These are phyloP conservation scores for Torymus tubicola DNA, from an alignment of 2,888 invertebrate genomes.

Conservation along the genomic window DNA sequence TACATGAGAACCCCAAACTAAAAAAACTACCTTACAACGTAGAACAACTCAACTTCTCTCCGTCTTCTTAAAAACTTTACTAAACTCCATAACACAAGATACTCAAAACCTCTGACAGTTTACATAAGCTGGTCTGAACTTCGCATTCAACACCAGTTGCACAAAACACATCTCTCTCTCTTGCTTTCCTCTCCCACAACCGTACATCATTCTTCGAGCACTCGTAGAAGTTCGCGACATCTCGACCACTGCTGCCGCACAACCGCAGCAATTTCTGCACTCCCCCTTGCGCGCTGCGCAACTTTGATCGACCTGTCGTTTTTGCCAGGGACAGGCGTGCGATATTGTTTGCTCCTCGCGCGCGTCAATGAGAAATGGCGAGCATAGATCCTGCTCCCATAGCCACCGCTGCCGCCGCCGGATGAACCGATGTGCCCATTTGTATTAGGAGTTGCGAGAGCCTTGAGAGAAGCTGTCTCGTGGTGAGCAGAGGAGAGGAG, in stretches of 20 bases:
- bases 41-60: too few relatives aligned
- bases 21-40: too few relatives aligned
- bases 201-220: conserved; percentile 37
- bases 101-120: too few relatives aligned
- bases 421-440: conserved; percentile 44
- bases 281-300: conserved; percentile 56
- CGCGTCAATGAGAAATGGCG: conserved; percentile 71
- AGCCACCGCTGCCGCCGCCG: conserved; percentile 62
- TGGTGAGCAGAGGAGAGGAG: background rate
- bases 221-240: background rate
- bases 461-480: too few relatives aligned
- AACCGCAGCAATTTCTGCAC: conserved; percentile 18
- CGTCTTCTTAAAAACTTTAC: too few relatives aligned
- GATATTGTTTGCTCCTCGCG: conserved; percentile 68
- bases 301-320: conserved; percentile 71
- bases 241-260: background rate
- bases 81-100: too few relatives aligned
- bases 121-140: too few relatives aligned
- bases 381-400: conserved; percentile 68
- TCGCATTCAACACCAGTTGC: background rate
- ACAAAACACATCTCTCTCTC: background rate
- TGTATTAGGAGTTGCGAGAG: conserved; percentile 36
- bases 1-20: too few relatives aligned
- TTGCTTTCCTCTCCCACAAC: background rate
- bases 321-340: conserved; percentile 32